Base-by-base conservation (phyloP, 2,113 vertebrate species). In the Callospermophilus lateralis region DNA sequence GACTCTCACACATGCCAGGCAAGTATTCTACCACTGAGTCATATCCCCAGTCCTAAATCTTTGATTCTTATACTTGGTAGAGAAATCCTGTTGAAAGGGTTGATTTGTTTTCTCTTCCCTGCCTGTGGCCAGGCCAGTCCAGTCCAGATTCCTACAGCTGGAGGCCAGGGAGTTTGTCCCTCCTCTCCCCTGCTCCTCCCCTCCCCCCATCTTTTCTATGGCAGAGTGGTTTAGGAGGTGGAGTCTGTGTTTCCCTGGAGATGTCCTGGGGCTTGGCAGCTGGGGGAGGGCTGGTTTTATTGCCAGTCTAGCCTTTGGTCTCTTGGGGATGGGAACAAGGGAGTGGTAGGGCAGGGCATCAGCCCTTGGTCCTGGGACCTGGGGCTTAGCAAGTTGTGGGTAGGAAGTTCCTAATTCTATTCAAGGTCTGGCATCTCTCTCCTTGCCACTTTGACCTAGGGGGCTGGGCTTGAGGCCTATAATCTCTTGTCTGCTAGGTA, bases 221-320 rank as follows among this genome's bases (percentile, higher is more conserved):
- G 30, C 79, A 79, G 73, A 39, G 45, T 63, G 65, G 72, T 58
- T 76, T 76, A 28, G 37, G 61, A 79, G 90, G 89, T 32, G 76
- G 93, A 74, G 73, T 51, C 79, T 89, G 6, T 39, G 8, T 92
- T 95, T 95, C 85, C 79, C 67, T 89, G 70, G 94, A 53, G 85
- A 89, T 19, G 6, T 70, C 77, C 80, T 55, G 48, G 67, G 94
- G 77, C 42, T 89, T 73, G 78, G 81, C n/a, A 4, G 51, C 84
- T 67, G 53, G 17, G 55, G 67, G 84, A 86, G 30, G 88, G 34
- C 55, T 77, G 22, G 55, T 30, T 97, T 97, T 97, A 95, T 96
- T 39, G 81, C 76, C 48, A 0, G 70, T 77, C 76, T 79, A 85
- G 61, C 97, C 96, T 98, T 97, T 97, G 95, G 92, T 95, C 96